Evolutionary conservation across 2,113 vertebrate species (phyloP).

Genomic region (Canis aureus): DNA sequence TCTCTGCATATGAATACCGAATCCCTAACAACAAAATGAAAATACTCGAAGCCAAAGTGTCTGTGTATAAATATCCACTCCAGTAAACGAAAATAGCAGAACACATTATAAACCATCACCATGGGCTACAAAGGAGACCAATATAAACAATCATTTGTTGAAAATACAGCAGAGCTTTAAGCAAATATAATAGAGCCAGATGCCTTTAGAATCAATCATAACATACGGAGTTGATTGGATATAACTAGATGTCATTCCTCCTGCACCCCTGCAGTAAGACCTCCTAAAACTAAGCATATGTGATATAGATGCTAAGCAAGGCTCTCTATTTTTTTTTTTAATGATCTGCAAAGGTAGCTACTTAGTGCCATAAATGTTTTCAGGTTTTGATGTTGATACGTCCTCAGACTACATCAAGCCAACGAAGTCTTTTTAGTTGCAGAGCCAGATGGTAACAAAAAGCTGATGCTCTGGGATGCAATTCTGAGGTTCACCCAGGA

Average conservation of each 20-base stretch:
- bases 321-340: neutral
- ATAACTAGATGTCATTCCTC: neutral
- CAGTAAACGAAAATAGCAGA: conserved; percentile 11
- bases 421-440: neutral
- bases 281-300: neutral
- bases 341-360: neutral
- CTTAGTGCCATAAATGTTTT: neutral
- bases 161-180: conserved; percentile 34
- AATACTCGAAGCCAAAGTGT: neutral
- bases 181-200: neutral
- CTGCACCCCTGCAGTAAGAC: neutral
- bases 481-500: neutral
- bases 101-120: neutral
- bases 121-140: neutral
- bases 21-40: conserved; percentile 21
- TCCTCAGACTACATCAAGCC: neutral
- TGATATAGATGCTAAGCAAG: neutral
- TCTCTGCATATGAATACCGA: neutral
- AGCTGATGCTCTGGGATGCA: neutral
- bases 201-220: neutral
- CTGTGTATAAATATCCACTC: neutral
- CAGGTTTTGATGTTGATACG: neutral
- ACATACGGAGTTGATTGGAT: neutral
- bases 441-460: neutral
- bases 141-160: neutral